Evolutionary conservation across 2,888 invertebrate genomes (phyloP).

Genomic region (Apodemia zela): DNA sequence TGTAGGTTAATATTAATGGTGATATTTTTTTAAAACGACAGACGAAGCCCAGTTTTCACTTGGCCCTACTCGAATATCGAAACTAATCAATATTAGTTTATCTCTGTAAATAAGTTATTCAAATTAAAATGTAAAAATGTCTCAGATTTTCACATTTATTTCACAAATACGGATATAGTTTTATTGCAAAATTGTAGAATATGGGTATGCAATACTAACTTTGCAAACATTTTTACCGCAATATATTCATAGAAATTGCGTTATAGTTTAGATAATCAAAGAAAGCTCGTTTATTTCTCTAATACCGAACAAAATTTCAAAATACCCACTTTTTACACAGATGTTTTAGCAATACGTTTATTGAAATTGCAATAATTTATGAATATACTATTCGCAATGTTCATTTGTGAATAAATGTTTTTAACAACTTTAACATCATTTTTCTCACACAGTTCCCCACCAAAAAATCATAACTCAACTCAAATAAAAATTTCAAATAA

Average conservation of each 20-base stretch:
- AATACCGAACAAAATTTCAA: not conserved
- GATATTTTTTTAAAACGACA: no score
- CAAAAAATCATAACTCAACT: conserved; percentile 3
- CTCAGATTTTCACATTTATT: not conserved
- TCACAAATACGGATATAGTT: not conserved
- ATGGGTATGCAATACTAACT: not conserved
- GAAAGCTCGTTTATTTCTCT: not conserved
- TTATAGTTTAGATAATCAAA: not conserved
- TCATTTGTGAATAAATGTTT: not conserved
- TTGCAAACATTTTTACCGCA: not conserved
- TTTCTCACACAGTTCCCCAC: not conserved
- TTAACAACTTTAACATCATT: not conserved
- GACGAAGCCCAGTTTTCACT: no score
- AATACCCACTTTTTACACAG: not conserved
- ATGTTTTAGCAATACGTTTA: not conserved
- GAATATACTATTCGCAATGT: no score
- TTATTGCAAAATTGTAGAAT: not conserved
- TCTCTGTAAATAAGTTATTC: not conserved
- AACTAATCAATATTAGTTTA: not conserved
- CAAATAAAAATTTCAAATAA: conserved; percentile 17
- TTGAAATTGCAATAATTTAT: not conserved
- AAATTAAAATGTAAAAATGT: not conserved
- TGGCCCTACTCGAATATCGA: not conserved
- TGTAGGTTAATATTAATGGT: no score
- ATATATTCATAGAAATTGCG: not conserved